These are phyloP conservation scores for Eurypyga helias DNA, from an alignment of 2,113 vertebrate species.

Conservation along the genomic window DNA sequence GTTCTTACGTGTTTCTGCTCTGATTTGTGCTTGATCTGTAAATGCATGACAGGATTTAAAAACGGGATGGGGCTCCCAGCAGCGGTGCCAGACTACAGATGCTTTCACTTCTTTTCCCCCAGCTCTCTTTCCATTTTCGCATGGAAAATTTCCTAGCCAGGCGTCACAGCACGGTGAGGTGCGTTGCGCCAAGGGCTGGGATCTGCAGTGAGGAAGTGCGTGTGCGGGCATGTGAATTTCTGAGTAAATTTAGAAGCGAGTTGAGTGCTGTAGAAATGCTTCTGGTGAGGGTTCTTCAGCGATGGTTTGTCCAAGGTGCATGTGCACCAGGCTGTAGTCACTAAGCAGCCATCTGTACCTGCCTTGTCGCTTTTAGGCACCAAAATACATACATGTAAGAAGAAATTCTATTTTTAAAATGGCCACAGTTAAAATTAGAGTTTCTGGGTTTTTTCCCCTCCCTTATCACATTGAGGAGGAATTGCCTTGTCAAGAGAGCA, in stretches of 20 bases:
- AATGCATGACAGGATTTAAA: not conserved
- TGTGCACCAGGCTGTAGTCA: not conserved
- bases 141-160: not conserved
- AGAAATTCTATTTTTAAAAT: not conserved
- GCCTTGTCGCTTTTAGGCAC: not conserved
- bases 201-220: not conserved
- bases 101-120: not conserved
- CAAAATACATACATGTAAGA: not conserved
- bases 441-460: not conserved
- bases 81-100: not conserved
- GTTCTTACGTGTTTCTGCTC: not conserved
- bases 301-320: not conserved
- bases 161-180: not conserved
- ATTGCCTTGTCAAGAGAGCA: not conserved
- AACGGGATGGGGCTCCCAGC: not conserved
- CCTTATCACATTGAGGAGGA: not conserved
- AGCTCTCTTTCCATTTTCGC: too few relatives aligned
- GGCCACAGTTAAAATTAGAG: not conserved
- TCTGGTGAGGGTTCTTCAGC: not conserved
- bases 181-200: not conserved
- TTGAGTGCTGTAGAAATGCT: not conserved
- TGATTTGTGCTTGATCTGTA: not conserved
- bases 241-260: not conserved
- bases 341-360: not conserved
- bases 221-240: not conserved